Base-by-base conservation (phyloP, 2,797 vertebrate species). In the Takifugu rubripes region DNA sequence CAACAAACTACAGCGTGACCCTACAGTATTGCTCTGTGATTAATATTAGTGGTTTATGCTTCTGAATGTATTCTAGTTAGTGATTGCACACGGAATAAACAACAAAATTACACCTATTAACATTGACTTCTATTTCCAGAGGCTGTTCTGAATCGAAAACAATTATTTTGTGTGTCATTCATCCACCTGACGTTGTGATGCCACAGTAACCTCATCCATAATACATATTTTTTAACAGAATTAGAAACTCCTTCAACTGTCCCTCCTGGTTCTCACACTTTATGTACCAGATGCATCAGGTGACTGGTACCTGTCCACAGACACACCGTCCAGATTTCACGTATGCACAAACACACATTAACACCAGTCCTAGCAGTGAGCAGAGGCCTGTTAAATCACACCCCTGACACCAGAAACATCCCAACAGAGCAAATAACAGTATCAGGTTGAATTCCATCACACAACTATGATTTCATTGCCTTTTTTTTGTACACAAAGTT, bases 401-500 rank as follows among this genome's bases (percentile, higher is more conserved):
- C 10, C 31, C 10, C 8, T 33, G 31, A 33, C 31, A 33, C 10
- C 31, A 33, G 60, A 54, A 84, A 72, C 61, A 75, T 60, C 66
- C 81, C 69, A 50, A 53, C 43, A 50, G 65, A 16, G 43, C 42
- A 51, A 77, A 66, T 74, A 11, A 40, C 36, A 40, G 36, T 14
- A 40, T 33, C 31, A 33, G 10, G 63, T 72, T 81, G 63, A 73
- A 48, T 66, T 66, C 36, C 64, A 63, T 71, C 36, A 79, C 80
- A 78, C 83, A 82, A 82, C 80, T 81, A 71, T 58, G 68, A 59
- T 48, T 74, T 80, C 24, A 64, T 79, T 68, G 66, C 88, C 87
- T 85, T 84, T 85, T 88, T 88, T 74, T 86, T 75, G 64, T 84
- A 86, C 80, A 81, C 79, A 55, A 73, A 25, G 73, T 75, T 52